Evolutionary conservation across 2,888 invertebrate species (phyloP).

Genomic region (Hetaerina titia): DNA sequence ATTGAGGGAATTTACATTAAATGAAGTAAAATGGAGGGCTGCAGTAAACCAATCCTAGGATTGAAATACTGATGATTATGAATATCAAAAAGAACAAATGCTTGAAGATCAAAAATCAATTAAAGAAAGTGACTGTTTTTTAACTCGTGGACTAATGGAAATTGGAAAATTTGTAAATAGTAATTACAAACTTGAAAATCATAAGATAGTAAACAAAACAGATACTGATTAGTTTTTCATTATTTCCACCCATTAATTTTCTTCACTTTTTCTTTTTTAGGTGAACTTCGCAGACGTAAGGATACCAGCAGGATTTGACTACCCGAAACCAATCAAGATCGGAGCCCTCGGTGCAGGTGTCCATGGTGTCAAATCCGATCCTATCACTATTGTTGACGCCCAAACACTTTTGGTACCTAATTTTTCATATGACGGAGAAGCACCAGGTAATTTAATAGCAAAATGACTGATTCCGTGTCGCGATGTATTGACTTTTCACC

Average conservation of each 20-base stretch:
- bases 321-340: constrained; percentile 91
- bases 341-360: constrained; percentile 85
- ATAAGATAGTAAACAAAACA: too few species aligned
- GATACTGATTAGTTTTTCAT: background rate
- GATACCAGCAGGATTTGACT: constrained; percentile 88
- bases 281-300: constrained; percentile 94
- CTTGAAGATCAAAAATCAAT: too few species aligned
- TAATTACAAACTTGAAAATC: too few species aligned
- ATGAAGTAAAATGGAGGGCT: too few species aligned
- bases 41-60: too few species aligned
- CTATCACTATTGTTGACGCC: constrained; percentile 93
- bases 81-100: too few species aligned
- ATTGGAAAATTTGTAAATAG: too few species aligned
- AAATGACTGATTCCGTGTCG: background rate
- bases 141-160: too few species aligned
- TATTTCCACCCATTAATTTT: background rate
- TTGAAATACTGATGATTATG: too few species aligned
- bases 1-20: too few species aligned
- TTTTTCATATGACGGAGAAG: constrained; percentile 95
- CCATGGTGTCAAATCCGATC: constrained; percentile 91
- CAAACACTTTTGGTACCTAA: constrained; percentile 94
- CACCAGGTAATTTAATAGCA: constrained; percentile 84
- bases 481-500: too few species aligned
- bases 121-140: too few species aligned
- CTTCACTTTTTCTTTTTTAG: constrained; percentile 76